A percentile compares a stretch with the other conserved stretches of the same genome.
phyloP scores from a whole-genome alignment of 2,888 invertebrate species.

The Drosophila differens region DNA sequence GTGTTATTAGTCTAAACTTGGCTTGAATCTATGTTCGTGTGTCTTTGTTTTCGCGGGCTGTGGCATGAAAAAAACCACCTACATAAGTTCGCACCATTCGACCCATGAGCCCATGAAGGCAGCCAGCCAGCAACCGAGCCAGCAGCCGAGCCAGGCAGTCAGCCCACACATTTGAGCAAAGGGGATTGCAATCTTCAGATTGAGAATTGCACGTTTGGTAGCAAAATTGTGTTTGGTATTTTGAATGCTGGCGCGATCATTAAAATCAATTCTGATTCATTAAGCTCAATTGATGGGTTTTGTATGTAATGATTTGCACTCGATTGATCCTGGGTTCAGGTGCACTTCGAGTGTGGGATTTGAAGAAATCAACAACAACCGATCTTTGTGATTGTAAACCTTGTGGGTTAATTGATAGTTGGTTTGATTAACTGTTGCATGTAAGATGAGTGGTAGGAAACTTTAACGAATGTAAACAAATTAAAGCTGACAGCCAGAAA shows the following conservation, averaged over 20 bases:
- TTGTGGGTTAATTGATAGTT: constrained; percentile 9
- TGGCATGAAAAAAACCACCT: constrained; percentile 38
- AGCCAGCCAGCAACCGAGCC: constrained; percentile 6
- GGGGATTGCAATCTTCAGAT: neutral
- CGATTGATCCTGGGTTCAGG: constrained; percentile 35
- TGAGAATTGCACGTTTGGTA: constrained; percentile 48
- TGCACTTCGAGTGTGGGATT: constrained; percentile 33
- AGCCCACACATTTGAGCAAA: constrained; percentile 39
- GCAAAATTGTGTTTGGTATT: constrained; percentile 56
- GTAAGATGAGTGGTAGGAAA: neutral
- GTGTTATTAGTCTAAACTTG: constrained; percentile 72
- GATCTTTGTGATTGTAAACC: constrained; percentile 13
- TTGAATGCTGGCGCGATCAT: constrained; percentile 51
- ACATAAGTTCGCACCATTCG: constrained; percentile 43
- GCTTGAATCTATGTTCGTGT: constrained; percentile 35
- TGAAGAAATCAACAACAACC: constrained; percentile 17
- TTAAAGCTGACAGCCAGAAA: neutral
- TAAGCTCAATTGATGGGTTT: constrained; percentile 42
- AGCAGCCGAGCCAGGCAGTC: neutral
- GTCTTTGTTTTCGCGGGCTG: constrained; percentile 19
- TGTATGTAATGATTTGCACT: constrained; percentile 24
- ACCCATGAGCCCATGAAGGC: constrained; percentile 45
- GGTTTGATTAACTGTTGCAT: constrained; percentile 1
- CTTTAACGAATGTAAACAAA: neutral
- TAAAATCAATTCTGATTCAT: constrained; percentile 63